Conservation (phyloP, 2,888 invertebrate genomes). For the Auanema freiburgensis region DNA sequence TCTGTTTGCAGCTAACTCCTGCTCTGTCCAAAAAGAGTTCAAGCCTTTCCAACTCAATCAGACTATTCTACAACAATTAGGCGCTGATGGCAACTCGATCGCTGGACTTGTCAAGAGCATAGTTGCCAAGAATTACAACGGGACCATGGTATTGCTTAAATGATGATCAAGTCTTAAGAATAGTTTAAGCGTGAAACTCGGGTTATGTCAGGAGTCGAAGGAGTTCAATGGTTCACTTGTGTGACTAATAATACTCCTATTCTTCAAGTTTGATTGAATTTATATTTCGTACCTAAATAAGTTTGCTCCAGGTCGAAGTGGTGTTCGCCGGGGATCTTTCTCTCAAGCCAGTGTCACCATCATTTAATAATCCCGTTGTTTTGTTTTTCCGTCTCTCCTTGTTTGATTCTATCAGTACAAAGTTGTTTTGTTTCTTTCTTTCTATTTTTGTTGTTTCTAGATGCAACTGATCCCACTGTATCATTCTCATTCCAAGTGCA, state of each 20-base stretch:
- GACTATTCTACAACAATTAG: neutral
- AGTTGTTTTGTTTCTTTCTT: neutral
- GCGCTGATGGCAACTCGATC: slow-evolving; percentile 5
- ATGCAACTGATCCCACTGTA: neutral
- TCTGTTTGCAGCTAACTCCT: neutral
- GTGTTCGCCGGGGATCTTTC: slow-evolving; percentile 7
- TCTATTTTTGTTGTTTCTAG: neutral
- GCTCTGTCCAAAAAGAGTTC: slow-evolving; percentile 7
- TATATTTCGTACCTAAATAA: neutral
- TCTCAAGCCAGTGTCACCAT: neutral
- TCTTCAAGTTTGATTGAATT: neutral
- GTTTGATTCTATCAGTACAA: slow-evolving; percentile 3
- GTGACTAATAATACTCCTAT: neutral
- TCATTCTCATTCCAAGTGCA: neutral
- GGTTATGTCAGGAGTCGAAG: slow-evolving; percentile 10
- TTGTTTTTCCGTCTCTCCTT: slow-evolving; percentile 10
- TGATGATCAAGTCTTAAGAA: no score
- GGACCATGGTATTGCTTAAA: slow-evolving; percentile 4
- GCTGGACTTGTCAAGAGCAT: slow-evolving; percentile 2
- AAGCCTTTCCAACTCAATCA: neutral
- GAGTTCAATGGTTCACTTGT: slow-evolving; percentile 14
- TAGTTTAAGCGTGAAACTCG: neutral
- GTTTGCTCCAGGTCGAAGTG: slow-evolving; percentile 5
- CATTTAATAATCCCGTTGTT: slow-evolving; percentile 13
- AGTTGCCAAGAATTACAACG: neutral